A percentile compares a stretch with the other conserved stretches of the same genome.
Evolutionary conservation across 2,888 invertebrate genomes (phyloP).

Genomic region (Willowsia nigromaculata): DNA sequence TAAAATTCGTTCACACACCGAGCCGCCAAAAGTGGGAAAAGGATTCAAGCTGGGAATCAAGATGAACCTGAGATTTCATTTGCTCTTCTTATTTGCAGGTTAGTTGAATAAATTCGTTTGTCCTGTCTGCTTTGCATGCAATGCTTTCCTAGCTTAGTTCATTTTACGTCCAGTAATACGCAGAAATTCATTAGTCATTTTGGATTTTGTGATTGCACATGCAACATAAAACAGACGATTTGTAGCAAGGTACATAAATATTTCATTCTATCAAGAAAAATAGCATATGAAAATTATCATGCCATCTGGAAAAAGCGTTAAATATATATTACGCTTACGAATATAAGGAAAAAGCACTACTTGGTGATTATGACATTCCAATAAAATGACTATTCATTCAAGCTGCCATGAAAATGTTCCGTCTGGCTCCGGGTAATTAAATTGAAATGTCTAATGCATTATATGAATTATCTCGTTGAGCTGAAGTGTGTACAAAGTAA

Average conservation of each 20-base stretch:
- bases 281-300: slow-evolving; percentile 14
- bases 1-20: not conserved
- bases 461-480: not conserved
- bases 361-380: slow-evolving; percentile 21
- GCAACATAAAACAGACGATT: too few species aligned
- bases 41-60: slow-evolving; percentile 49
- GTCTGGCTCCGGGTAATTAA: slow-evolving; percentile 39
- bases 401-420: slow-evolving; percentile 42
- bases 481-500: too few species aligned
- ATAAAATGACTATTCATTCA: slow-evolving; percentile 7
- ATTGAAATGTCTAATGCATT: not conserved
- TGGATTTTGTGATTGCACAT: too few species aligned
- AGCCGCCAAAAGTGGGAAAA: not conserved
- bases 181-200: too few species aligned
- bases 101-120: slow-evolving; percentile 50
- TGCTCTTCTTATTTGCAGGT: slow-evolving; percentile 77
- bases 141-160: not conserved
- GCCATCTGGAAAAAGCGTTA: too few species aligned
- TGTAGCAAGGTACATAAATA: too few species aligned
- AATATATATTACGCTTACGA: too few species aligned
- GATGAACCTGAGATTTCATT: slow-evolving; percentile 76
- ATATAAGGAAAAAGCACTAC: not conserved
- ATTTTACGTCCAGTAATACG: too few species aligned
- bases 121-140: not conserved
- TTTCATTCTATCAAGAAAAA: not conserved